Evolutionary conservation across 2,797 vertebrate genomes (phyloP).

Genomic region (Phataginus tricuspis): DNA sequence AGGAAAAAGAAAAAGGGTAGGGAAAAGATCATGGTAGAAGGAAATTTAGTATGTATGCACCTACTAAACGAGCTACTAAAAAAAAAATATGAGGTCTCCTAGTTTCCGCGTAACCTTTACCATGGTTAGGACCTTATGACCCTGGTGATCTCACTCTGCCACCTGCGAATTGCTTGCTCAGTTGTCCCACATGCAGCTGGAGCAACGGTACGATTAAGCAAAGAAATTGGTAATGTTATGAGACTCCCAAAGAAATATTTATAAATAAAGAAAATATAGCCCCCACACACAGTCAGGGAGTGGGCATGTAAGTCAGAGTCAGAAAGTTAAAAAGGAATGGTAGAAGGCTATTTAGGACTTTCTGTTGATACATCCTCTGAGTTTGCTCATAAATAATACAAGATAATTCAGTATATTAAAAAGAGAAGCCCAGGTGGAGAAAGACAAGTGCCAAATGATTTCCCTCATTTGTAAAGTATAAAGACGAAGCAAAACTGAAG

Average conservation of each 20-base stretch:
- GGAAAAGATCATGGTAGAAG: not conserved
- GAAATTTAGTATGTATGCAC: not conserved
- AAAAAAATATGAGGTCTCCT: not conserved
- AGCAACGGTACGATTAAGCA: not conserved
- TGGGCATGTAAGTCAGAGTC: not conserved
- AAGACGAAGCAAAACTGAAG: too few relatives aligned
- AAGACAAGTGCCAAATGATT: too few relatives aligned
- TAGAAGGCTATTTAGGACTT: not conserved
- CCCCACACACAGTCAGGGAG: not conserved
- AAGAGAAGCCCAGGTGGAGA: not conserved
- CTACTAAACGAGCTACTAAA: not conserved
- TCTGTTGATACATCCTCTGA: not conserved
- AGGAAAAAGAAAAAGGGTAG: not conserved
- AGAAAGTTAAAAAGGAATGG: not conserved
- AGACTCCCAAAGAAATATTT: not conserved
- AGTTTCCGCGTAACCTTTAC: not conserved
- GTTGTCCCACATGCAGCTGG: not conserved
- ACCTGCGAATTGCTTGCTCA: not conserved
- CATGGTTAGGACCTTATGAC: not conserved
- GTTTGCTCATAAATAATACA: not conserved
- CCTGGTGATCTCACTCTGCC: too few relatives aligned
- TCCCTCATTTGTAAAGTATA: too few relatives aligned
- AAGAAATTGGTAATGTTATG: not conserved
- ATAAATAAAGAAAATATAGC: not conserved
- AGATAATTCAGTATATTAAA: not conserved